Conservation (phyloP, 2,888 invertebrate genomes). For the Cephus nigrinus region DNA sequence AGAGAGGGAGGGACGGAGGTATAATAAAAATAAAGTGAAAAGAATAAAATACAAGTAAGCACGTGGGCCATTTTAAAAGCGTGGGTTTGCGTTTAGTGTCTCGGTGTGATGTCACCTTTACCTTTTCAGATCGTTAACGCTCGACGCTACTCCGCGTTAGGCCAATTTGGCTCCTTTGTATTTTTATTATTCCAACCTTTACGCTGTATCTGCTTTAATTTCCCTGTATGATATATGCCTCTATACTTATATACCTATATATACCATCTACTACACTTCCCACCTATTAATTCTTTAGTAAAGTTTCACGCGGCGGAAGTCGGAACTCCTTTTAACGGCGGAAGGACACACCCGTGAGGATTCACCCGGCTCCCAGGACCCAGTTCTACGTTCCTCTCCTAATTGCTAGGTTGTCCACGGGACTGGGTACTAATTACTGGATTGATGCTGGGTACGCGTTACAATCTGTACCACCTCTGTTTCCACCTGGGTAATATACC, state of each 20-base stretch:
- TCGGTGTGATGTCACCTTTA: not conserved
- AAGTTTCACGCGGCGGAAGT: not conserved
- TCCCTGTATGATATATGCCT: no score
- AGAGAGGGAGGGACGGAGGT: not conserved
- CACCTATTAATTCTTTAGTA: not conserved
- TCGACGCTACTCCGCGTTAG: not conserved
- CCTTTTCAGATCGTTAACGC: not conserved
- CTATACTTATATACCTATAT: not conserved
- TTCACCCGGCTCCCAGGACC: not conserved
- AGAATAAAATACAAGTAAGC: conserved; percentile 7
- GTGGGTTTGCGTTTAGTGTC: not conserved
- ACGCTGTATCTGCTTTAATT: no score
- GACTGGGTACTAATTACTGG: not conserved
- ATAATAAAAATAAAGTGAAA: not conserved
- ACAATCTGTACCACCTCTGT: not conserved
- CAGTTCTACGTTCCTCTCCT: not conserved
- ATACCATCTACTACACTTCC: not conserved
- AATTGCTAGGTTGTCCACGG: not conserved
- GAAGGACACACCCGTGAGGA: not conserved
- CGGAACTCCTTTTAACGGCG: not conserved
- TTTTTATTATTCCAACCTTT: not conserved
- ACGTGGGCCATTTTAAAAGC: not conserved
- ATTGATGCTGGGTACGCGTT: not conserved
- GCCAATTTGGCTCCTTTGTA: not conserved
- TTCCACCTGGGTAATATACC: not conserved